A percentile compares a stretch with the other conserved stretches of the same genome.
These are phyloP conservation scores for Argyresthia goedartella DNA, from an alignment of 2,888 invertebrate genomes.

Conservation along the genomic window DNA sequence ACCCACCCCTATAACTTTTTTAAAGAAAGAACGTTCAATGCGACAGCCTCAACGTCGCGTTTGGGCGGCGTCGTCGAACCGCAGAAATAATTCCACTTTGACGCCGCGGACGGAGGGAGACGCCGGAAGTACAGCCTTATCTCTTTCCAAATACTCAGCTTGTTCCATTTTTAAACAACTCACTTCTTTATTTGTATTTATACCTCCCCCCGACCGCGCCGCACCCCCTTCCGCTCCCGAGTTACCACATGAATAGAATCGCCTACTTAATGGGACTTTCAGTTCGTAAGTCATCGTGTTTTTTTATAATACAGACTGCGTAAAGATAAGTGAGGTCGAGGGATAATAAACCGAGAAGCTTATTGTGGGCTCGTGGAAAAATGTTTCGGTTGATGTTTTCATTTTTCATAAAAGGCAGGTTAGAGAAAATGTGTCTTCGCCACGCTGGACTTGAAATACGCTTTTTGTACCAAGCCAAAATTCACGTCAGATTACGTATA, in stretches of 20 bases:
- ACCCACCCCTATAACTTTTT: constrained; percentile 49
- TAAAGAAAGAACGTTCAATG: constrained; percentile 67
- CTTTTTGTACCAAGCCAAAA: no score
- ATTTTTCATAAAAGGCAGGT: neutral
- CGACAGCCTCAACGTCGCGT: constrained; percentile 60
- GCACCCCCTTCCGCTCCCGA: constrained; percentile 29
- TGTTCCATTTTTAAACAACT: constrained; percentile 70
- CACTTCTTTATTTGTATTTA: constrained; percentile 66
- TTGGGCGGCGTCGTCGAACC: constrained; percentile 41
- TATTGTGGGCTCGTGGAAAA: neutral
- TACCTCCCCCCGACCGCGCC: constrained; percentile 26
- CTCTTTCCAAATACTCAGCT: constrained; percentile 61
- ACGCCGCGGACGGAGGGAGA: constrained; percentile 34
- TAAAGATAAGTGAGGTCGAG: constrained; percentile 16
- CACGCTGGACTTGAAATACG: no score
- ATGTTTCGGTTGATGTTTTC: neutral
- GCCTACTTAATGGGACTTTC: constrained; percentile 67
- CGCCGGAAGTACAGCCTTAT: constrained; percentile 66
- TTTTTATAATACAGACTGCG: constrained; percentile 43
- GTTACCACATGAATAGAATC: constrained; percentile 66
- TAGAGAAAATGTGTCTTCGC: neutral
- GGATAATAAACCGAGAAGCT: neutral
- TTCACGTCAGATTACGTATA: no score
- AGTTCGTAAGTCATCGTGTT: constrained; percentile 70
- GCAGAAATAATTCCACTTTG: constrained; percentile 60